Evolutionary conservation across 2,113 vertebrate genomes (phyloP), one percentile per base, ranked within the genome.

Genomic region (Tragelaphus strepsiceros): DNA sequence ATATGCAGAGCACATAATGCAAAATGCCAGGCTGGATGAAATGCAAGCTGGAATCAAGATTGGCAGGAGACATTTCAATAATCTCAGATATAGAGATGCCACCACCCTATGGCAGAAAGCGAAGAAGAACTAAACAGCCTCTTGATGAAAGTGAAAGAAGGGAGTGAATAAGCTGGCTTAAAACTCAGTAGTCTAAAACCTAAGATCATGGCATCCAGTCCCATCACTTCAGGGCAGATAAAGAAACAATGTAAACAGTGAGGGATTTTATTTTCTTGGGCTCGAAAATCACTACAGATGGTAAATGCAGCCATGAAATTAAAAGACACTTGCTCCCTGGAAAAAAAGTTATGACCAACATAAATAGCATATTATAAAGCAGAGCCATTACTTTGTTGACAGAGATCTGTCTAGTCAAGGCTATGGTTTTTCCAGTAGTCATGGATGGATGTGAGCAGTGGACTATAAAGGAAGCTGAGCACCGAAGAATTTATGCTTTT

Each of bases 401-500:
- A 35, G 35, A 71, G 19, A 2, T 12, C 67, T 19, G 19, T 71
- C 67, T 71, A 71, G 10, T 71, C 9, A 71, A 22, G n/a, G 67
- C n/a, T 22, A 39, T 39, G n/a, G 10, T 39, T 22, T 71, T 39
- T 71, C 9, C n/a, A 35, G n/a, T 22, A 71, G 19, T 71, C 19
- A 71, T 71, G 67, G 67, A 39, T 39, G 19, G 19, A 71, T 35
- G n/a, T 71, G 19, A 39, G 19, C 35, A n/a, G 12, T 39, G 67
- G 9, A 39, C 19, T 71, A 22, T 39, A 39, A 39, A 71, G n/a
- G 39, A 39, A 39, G 19, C 4, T 71, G 67, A 71, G 67, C 5
- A 12, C 67, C 0, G 0, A 71, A 35, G n/a, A 12, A 71, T 6
- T 71, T 9, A 71, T 22, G 4, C 19, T 71, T 39, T 71, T 35